A percentile compares a stretch with the other conserved stretches of the same genome.
phyloP scores from a whole-genome alignment of 2,113 vertebrate genomes.

The Anseranas semipalmata region DNA sequence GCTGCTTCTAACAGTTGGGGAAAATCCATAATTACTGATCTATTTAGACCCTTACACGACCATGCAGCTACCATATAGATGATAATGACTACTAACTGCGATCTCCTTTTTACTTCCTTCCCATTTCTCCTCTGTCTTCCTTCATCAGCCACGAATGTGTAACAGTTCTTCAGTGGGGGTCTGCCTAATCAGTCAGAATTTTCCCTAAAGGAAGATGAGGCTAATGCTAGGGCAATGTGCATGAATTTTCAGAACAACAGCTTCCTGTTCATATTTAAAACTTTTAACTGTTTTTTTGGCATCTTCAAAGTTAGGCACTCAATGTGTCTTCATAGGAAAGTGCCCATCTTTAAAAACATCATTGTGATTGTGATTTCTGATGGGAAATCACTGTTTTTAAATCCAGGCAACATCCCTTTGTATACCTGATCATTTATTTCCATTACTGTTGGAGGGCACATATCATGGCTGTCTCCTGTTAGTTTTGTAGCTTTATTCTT shows the following conservation, averaged over 20 bases:
- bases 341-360: not conserved
- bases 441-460: not conserved
- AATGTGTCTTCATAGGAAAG: not conserved
- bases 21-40: not conserved
- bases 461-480: not conserved
- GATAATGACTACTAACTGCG: not conserved
- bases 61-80: not conserved
- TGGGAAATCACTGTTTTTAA: not conserved
- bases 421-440: not conserved
- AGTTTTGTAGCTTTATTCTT: not conserved
- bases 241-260: not conserved
- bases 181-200: not conserved
- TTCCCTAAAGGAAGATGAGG: not conserved
- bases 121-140: not conserved
- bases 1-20: not conserved
- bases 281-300: not conserved
- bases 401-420: not conserved
- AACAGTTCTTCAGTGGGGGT: not conserved
- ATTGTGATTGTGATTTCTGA: not conserved
- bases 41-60: not conserved
- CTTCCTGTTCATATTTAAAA: not conserved
- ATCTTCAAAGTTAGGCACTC: not conserved
- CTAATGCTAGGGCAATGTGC: not conserved
- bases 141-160: not conserved
- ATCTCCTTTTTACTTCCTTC: not conserved